phyloP scores from a whole-genome alignment of 2,888 invertebrate genomes.

The Diaperis boleti region DNA sequence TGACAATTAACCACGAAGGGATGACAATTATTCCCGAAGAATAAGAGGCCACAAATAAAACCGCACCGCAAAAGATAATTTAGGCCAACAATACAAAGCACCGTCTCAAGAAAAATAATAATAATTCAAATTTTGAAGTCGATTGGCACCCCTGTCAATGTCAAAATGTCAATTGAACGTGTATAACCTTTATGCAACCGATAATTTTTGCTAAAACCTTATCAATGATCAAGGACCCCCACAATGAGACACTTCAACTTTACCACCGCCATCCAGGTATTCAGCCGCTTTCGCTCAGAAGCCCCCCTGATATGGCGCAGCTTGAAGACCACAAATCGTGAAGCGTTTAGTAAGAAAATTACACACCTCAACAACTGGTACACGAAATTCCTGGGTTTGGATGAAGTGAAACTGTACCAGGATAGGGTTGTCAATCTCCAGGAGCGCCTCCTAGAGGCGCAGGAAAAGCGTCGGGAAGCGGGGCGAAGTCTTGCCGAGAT shows the following conservation, averaged over 20 bases:
- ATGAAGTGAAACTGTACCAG: conserved; percentile 82
- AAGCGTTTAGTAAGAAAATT: conserved; percentile 59
- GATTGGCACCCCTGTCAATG: too few species aligned
- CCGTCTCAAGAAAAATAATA: too few species aligned
- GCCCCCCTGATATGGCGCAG: conserved; percentile 24
- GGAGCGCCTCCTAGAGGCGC: conserved; percentile 74
- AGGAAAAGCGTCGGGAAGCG: conserved; percentile 74
- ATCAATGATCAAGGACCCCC: background rate
- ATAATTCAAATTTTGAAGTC: too few species aligned
- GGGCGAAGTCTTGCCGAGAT: conserved; percentile 73
- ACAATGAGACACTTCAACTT: conserved; percentile 1
- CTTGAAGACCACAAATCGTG: conserved; percentile 10
- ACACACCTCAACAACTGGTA: conserved; percentile 72
- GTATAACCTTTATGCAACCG: too few species aligned
- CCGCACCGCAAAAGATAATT: too few species aligned
- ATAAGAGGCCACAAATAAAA: too few species aligned
- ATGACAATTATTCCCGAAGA: too few species aligned
- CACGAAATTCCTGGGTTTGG: conserved; percentile 81
- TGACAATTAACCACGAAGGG: too few species aligned
- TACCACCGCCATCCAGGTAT: background rate
- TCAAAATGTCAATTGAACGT: too few species aligned
- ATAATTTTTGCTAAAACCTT: too few species aligned
- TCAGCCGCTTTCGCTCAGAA: conserved; percentile 8
- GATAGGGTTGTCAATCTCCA: conserved; percentile 78
- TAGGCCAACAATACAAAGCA: too few species aligned